These are phyloP conservation scores for Asarcornis scutulata DNA, from an alignment of 2,113 vertebrate species.

Conservation along the genomic window DNA sequence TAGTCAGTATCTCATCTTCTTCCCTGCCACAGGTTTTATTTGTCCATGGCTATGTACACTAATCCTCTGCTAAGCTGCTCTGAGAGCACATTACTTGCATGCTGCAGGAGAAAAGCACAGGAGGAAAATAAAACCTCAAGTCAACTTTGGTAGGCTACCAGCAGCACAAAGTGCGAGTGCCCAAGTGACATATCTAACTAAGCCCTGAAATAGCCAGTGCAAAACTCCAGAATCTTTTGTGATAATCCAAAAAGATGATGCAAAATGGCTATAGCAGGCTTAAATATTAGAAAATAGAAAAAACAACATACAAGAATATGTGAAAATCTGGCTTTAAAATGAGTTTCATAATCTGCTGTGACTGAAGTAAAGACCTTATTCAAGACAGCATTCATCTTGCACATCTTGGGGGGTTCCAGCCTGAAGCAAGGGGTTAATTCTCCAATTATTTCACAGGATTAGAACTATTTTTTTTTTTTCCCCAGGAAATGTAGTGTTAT, in stretches of 20 bases:
- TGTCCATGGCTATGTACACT: background rate
- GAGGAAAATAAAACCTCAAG: background rate
- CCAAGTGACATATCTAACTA: background rate
- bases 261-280: background rate
- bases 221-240: background rate
- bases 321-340: background rate
- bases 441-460: constrained; percentile 1
- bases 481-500: background rate
- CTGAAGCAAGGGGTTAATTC: constrained; percentile 1
- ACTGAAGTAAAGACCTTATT: background rate
- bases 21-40: background rate
- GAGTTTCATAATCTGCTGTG: background rate
- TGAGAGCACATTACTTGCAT: background rate
- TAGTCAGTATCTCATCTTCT: background rate
- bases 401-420: background rate
- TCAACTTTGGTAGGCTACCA: background rate
- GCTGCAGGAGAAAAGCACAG: background rate
- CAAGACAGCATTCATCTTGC: background rate
- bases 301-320: background rate
- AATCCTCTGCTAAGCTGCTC: background rate
- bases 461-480: background rate
- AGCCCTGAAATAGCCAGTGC: background rate
- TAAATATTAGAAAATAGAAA: background rate
- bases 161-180: background rate
- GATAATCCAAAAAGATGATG: background rate